Percentiles rank a stretch among this genome's conserved stretches.
Conservation (phyloP, 2,113 vertebrate genomes). For the Phalacrocorax aristotelis region DNA sequence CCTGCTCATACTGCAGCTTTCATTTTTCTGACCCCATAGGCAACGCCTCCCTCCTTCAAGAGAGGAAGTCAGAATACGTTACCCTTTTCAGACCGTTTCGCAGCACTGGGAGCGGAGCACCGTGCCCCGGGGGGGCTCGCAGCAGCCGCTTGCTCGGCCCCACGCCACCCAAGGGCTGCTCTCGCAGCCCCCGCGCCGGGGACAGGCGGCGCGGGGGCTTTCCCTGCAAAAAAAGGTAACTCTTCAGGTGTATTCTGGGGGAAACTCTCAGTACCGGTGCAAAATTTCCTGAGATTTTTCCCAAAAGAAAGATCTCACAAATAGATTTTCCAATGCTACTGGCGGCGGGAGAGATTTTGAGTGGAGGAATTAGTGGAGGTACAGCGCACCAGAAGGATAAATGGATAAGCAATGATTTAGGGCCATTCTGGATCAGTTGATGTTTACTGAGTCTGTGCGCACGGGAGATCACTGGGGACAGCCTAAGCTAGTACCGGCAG, state of each 20-base stretch:
- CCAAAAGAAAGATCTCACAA: background rate
- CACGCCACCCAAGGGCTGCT: fast-evolving
- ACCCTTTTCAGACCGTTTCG: fast-evolving
- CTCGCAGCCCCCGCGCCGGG: background rate
- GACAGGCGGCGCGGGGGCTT: background rate
- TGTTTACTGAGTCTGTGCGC: background rate
- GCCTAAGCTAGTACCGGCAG: background rate
- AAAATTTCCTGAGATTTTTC: background rate
- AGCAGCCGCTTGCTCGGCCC: background rate
- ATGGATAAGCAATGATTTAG: background rate
- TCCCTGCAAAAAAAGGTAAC: too few species aligned
- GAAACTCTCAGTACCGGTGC: background rate
- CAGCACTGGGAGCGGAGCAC: fast-evolving
- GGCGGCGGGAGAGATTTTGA: background rate
- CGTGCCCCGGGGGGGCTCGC: background rate
- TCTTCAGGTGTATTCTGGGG: too few species aligned
- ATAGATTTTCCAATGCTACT: background rate
- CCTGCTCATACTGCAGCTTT: background rate
- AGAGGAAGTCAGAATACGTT: background rate
- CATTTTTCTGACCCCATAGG: fast-evolving
- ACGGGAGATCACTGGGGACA: background rate
- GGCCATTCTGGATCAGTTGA: background rate
- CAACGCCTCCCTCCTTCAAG: background rate
- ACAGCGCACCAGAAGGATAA: background rate
- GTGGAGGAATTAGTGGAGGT: background rate